These are phyloP conservation scores for Gibbula magus DNA, from an alignment of 2,888 invertebrate genomes.

Conservation along the genomic window DNA sequence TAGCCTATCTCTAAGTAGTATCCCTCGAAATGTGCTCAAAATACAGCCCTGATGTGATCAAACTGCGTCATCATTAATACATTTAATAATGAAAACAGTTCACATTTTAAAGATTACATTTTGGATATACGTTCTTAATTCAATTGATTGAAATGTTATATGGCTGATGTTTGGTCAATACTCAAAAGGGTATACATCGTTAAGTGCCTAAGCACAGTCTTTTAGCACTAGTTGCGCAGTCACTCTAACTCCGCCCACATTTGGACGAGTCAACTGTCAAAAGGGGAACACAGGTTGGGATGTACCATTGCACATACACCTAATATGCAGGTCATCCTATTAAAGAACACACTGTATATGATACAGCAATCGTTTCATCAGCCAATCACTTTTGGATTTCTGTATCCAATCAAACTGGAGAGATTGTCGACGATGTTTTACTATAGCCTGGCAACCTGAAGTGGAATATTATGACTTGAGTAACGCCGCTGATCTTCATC, in stretches of 20 bases:
- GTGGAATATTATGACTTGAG: background rate
- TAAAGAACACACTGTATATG: background rate
- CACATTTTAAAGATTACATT: too few species aligned
- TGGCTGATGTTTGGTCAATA: background rate
- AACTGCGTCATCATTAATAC: too few species aligned
- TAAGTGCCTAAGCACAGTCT: background rate
- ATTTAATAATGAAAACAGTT: too few species aligned
- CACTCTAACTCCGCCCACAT: background rate
- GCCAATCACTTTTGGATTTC: conserved; percentile 11
- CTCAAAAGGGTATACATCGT: background rate
- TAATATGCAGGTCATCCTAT: conserved; percentile 5
- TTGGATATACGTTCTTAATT: too few species aligned
- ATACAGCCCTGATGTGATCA: too few species aligned
- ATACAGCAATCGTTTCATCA: background rate
- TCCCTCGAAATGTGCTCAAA: too few species aligned
- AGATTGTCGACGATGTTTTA: background rate
- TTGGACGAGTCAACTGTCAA: background rate
- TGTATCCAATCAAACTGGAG: conserved; percentile 4
- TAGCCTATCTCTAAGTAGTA: too few species aligned
- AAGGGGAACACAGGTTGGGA: background rate
- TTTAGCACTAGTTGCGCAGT: background rate
- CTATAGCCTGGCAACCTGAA: background rate
- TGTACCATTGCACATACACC: background rate
- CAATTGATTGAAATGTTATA: too few species aligned
- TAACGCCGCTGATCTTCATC: background rate